These are phyloP conservation scores for Varanus komodoensis DNA, from an alignment of 2,113 vertebrate genomes.

Conservation along the genomic window DNA sequence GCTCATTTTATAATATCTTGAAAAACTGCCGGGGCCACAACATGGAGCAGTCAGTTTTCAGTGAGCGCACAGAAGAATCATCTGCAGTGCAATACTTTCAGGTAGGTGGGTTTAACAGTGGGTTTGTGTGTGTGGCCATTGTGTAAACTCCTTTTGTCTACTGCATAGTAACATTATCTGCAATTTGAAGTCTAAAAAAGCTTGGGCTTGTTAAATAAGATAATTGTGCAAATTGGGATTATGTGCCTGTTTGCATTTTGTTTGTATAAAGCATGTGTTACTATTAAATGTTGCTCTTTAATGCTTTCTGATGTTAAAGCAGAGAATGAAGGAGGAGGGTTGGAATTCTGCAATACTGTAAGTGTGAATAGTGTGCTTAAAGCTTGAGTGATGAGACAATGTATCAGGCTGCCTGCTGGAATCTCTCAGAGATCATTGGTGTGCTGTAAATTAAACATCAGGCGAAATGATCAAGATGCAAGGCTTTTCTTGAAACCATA, in stretches of 20 bases:
- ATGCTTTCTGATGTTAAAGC: neutral
- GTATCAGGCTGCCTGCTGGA: neutral
- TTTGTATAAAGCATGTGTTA: neutral
- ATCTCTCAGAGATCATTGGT: neutral
- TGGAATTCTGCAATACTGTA: neutral
- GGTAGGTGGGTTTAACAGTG: conserved; percentile 71
- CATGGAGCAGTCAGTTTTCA: conserved; percentile 89
- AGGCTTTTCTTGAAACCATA: neutral
- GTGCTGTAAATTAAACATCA: neutral
- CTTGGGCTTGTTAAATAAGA: neutral
- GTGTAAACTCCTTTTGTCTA: neutral
- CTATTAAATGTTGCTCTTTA: neutral
- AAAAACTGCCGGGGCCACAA: conserved; percentile 90
- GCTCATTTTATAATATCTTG: conserved; percentile 95
- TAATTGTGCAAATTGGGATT: neutral
- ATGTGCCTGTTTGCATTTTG: neutral
- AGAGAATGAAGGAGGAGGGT: neutral
- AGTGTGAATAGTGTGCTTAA: neutral
- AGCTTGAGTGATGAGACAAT: neutral
- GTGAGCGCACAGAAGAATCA: conserved; percentile 94
- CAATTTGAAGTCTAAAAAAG: neutral
- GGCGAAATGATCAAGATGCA: neutral
- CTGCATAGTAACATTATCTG: neutral
- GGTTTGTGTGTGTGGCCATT: neutral
- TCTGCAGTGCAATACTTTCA: conserved; percentile 98